These are phyloP conservation scores for Caenorhabditis sp. DNA, from an alignment of 2,888 invertebrate genomes.

Conservation along the genomic window DNA sequence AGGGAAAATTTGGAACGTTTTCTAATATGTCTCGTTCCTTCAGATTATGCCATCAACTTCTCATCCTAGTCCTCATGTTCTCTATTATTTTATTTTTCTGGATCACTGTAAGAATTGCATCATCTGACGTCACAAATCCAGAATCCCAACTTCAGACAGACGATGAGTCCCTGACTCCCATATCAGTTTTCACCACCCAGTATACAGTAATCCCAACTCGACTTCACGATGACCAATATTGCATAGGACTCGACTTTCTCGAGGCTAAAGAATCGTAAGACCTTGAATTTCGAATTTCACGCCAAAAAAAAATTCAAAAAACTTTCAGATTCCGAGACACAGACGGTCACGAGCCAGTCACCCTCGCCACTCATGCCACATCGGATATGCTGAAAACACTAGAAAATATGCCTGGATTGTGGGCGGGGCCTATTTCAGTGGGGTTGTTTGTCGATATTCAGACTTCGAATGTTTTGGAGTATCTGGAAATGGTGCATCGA, in stretches of 20 bases:
- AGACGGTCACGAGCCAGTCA: conserved; percentile 66
- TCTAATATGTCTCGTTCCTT: neutral
- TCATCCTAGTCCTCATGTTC: neutral
- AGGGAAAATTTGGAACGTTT: neutral
- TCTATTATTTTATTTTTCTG: neutral
- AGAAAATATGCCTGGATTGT: conserved; percentile 36
- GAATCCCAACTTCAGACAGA: neutral
- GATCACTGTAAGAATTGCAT: neutral
- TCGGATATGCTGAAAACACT: conserved; percentile 45
- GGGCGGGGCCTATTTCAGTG: conserved; percentile 73
- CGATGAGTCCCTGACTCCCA: neutral
- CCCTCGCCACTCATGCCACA: conserved; percentile 65
- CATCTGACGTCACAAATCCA: neutral
- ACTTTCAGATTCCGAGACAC: conserved; percentile 54
- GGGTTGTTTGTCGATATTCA: conserved; percentile 64
- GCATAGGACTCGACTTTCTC: conserved; percentile 2
- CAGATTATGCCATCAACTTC: neutral
- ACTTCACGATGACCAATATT: conserved; percentile 4
- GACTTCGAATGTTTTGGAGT: conserved; percentile 41
- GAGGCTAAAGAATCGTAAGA: conserved; percentile 3
- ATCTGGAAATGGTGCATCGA: conserved; percentile 47
- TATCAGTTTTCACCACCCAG: neutral
- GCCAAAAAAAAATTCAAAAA: neutral
- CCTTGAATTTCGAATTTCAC: neutral
- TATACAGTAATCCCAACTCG: neutral